Base-by-base conservation (phyloP, 2,113 vertebrate species). In the Taxidea taxus region DNA sequence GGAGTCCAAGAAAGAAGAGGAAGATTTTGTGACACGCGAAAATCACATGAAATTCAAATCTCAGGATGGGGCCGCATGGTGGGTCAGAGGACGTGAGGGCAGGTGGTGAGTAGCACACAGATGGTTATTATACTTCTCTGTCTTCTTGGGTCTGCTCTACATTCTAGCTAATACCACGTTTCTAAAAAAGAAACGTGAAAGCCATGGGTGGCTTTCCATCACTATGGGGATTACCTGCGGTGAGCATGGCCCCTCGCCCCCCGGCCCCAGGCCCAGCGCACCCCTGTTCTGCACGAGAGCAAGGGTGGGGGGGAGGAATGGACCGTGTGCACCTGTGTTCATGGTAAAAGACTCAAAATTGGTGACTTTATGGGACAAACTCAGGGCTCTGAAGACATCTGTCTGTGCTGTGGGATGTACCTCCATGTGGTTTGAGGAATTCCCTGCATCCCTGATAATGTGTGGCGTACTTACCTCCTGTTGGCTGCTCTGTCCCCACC, bases 11-110 rank as follows among this genome's bases (percentile, higher is more conserved):
- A 89, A 80, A 60, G 58, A 80, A 66, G 13, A 58, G 84, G 37
- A 51, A 81, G 29, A 77, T 47, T 49, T 58, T 92, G 56, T 70
- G 56, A 44, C 25, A 12, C 2, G 6, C 8, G 60, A 87, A 95
- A 90, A 87, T 34, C 47, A 47, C 4, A 27, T 62, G 74, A 90
- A 87, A 93, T 81, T 62, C 56, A 62, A 54, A 83, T 47, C 37
- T 82, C 64, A 11, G 18, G 34, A 37, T 25, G 20, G 51, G 64
- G 49, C 29, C 56, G 75, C 13, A n/a, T 11, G 16, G 7, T 39
- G n/a, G 23, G 44, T 0, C 1, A 23, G 42, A 80, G 47, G 7
- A 0, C 15, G 0, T 1, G 18, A 3, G 58, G 34, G 20, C 64
- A 3, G 62, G 14, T 66, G 44, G 58, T 62, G 49, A 81, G 18